These are phyloP conservation scores for Brassicogethes aeneus DNA, from an alignment of 2,888 invertebrate species.

Conservation along the genomic window DNA sequence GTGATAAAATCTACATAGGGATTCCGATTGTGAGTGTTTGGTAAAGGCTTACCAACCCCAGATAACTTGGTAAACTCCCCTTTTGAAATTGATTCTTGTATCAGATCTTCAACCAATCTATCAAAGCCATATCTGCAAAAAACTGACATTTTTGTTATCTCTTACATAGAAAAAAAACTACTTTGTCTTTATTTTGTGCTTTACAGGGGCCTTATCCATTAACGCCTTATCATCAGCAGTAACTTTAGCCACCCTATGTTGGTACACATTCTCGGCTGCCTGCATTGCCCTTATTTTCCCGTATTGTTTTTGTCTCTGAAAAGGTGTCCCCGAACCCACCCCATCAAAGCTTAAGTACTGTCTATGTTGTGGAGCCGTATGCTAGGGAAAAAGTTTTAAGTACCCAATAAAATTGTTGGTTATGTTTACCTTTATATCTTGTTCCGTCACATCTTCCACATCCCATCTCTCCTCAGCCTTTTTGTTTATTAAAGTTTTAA, in stretches of 20 bases:
- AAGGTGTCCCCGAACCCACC: constrained; percentile 68
- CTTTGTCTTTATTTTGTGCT: constrained; percentile 70
- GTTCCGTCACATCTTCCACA: constrained; percentile 45
- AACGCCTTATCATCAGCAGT: constrained; percentile 53
- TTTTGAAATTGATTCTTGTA: constrained; percentile 82
- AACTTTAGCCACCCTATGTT: constrained; percentile 51
- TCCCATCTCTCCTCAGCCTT: constrained; percentile 53
- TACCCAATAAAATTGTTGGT: background rate
- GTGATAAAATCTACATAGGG: constrained; percentile 85
- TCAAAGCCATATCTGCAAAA: constrained; percentile 61
- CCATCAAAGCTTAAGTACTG: constrained; percentile 76
- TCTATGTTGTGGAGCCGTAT: constrained; percentile 82
- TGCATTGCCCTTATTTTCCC: constrained; percentile 55
- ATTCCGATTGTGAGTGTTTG: constrained; percentile 56
- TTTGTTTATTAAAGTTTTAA: constrained; percentile 58
- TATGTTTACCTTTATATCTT: constrained; percentile 51
- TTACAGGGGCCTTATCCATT: constrained; percentile 53
- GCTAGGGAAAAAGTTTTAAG: constrained; percentile 39
- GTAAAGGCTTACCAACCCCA: constrained; percentile 75
- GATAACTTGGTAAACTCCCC: constrained; percentile 82
- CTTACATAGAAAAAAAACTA: no score
- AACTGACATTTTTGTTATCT: no score
- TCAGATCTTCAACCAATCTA: constrained; percentile 82
- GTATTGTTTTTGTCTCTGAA: constrained; percentile 70
- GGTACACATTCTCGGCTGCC: constrained; percentile 59